Evolutionary conservation across 2,113 vertebrate species (phyloP).

Genomic region (Aleadryas rufinucha): DNA sequence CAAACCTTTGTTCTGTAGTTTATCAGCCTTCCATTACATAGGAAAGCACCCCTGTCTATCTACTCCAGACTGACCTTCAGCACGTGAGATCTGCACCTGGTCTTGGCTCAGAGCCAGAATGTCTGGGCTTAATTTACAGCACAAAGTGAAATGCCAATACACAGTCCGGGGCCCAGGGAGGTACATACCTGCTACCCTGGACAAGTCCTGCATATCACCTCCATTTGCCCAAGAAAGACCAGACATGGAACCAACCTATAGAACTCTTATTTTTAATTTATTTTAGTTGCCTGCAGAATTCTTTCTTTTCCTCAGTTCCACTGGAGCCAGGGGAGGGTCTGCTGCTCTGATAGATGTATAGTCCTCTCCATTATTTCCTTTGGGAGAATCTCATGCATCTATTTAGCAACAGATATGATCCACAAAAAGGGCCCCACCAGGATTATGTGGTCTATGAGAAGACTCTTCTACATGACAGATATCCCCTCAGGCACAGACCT

Average conservation of each 20-base stretch:
- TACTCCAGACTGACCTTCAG: background rate
- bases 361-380: background rate
- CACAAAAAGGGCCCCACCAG: background rate
- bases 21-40: background rate
- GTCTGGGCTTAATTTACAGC: background rate
- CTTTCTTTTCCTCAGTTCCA: background rate
- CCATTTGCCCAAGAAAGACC: background rate
- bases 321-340: background rate
- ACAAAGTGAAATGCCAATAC: background rate
- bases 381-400: background rate
- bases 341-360: background rate
- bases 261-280: background rate
- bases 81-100: rapidly evolving
- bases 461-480: background rate
- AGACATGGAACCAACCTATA: background rate
- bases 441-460: background rate
- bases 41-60: background rate
- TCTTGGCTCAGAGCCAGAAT: background rate
- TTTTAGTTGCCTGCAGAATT: background rate
- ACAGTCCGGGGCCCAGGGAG: background rate
- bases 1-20: background rate
- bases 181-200: background rate
- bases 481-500: background rate
- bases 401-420: background rate
- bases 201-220: background rate